Evolutionary conservation across 2,113 vertebrate species (phyloP), one percentile per base, ranked within the genome.

Genomic region (Archocentrus centrarchus): DNA sequence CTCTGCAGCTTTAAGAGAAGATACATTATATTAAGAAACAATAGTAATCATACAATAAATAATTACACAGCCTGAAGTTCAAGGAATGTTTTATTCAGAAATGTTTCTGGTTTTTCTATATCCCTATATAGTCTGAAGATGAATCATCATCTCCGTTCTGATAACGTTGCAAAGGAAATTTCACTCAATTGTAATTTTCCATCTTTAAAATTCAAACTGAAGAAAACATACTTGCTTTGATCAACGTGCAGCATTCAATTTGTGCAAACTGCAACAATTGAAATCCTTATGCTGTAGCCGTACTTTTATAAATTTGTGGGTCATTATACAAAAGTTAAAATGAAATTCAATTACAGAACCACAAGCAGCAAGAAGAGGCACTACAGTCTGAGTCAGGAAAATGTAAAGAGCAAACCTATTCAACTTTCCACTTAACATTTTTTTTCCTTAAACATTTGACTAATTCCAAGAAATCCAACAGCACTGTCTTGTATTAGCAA

Each of bases 401-500:
- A 53, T 5, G 20, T 18, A 79, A 11, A 81, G 61, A 53, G 30
- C 70, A 61, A 79, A 80, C 41, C 5, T 22, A 22, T 59, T 68
- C 13, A 87, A 81, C 78, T 88, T 77, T 90, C 75, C 75, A 89
- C 85, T 93, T 94, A 95, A n/a, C 35, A 20, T 68, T 68, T 80
- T 95, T 95, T 94, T 90, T 94, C 59, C 59, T 70, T 63, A 91
- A 94, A 94, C 91, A 89, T 87, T 93, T 90, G 81, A 55, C 94
- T 93, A 93, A 91, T 94, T 96, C 94, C 93, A 96, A 92, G 94
- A 89, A 92, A 86, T 90, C 94, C 91, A 93, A 93, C 92, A 94
- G 91, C 92, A 88, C 86, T 79, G 89, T 94, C 87, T 83, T 86
- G 89, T 94, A 92, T 93, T 90, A 96, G 91, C 92, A 94, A 95